Evolutionary conservation across 1,140 invertebrate genomes (phyloP).

Genomic region (Oryzaephilus surinamensis): DNA sequence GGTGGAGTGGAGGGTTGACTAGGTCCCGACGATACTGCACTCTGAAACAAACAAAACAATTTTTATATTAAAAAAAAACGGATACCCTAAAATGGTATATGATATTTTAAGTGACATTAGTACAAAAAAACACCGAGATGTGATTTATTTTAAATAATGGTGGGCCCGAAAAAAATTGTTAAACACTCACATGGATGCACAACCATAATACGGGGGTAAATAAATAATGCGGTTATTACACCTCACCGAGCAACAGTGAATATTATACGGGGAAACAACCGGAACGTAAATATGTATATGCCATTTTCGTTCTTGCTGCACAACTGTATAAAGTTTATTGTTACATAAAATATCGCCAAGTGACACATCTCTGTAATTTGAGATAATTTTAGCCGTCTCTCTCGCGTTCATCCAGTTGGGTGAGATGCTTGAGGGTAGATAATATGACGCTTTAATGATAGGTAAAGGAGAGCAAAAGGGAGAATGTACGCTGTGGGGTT

Average conservation of each 20-base stretch:
- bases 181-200: conserved; percentile 30
- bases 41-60: conserved; percentile 25
- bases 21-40: conserved; percentile 41
- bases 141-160: conserved; percentile 38
- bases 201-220: conserved; percentile 32
- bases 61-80: neutral
- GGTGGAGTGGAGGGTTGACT: conserved; percentile 42
- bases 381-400: conserved; percentile 32
- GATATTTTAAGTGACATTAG: no score
- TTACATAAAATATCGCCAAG: conserved; percentile 2
- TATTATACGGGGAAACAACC: conserved; percentile 14
- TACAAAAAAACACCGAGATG: conserved; percentile 22
- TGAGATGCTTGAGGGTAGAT: conserved; percentile 27
- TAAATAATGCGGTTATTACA: conserved; percentile 37
- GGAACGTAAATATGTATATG: conserved; percentile 1
- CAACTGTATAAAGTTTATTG: neutral
- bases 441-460: conserved; percentile 18
- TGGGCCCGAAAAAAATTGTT: conserved; percentile 22
- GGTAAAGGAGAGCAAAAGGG: conserved; percentile 17
- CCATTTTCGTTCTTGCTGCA: conserved; percentile 13
- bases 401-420: conserved; percentile 24
- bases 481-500: conserved; percentile 2
- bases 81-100: no score
- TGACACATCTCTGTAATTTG: conserved; percentile 24
- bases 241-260: conserved; percentile 27